A percentile compares a stretch with the other conserved stretches of the same genome.
These are phyloP conservation scores for Silurus glanis DNA, from an alignment of 2,113 vertebrate species.

Conservation along the genomic window DNA sequence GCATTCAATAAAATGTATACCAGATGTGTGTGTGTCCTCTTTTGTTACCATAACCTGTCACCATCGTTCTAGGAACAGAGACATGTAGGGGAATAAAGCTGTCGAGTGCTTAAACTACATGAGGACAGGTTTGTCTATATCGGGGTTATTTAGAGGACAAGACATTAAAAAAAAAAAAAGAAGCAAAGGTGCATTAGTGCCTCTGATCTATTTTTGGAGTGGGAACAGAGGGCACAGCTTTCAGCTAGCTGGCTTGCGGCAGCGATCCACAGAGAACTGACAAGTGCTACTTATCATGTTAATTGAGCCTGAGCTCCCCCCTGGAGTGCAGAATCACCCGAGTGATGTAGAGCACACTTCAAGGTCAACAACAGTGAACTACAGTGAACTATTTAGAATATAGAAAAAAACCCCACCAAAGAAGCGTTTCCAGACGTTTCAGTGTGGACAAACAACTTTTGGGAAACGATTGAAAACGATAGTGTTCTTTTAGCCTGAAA, in stretches of 20 bases:
- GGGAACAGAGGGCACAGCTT: background rate
- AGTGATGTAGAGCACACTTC: background rate
- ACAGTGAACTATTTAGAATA: background rate
- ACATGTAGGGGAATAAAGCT: background rate
- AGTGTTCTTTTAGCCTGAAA: too few species aligned
- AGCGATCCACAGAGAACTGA: constrained; percentile 18
- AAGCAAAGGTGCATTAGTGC: background rate
- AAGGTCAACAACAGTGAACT: background rate
- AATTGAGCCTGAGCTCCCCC: constrained; percentile 31
- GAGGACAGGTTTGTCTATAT: background rate
- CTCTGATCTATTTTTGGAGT: constrained; percentile 23
- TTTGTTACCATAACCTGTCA: background rate
- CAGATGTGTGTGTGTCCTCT: background rate
- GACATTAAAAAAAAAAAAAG: background rate
- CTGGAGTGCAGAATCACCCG: constrained; percentile 22
- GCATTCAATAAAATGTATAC: background rate
- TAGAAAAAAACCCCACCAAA: background rate
- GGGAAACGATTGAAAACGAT: too few species aligned
- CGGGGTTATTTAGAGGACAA: background rate
- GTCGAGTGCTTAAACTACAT: background rate
- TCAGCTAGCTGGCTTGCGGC: constrained; percentile 8
- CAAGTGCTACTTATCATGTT: constrained; percentile 34
- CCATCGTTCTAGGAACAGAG: background rate
- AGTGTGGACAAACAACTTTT: too few species aligned
- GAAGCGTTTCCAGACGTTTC: too few species aligned